A percentile compares a stretch with the other conserved stretches of the same genome.
Evolutionary conservation across 2,113 vertebrate species (phyloP).

Genomic region (Nannospalax galili): DNA sequence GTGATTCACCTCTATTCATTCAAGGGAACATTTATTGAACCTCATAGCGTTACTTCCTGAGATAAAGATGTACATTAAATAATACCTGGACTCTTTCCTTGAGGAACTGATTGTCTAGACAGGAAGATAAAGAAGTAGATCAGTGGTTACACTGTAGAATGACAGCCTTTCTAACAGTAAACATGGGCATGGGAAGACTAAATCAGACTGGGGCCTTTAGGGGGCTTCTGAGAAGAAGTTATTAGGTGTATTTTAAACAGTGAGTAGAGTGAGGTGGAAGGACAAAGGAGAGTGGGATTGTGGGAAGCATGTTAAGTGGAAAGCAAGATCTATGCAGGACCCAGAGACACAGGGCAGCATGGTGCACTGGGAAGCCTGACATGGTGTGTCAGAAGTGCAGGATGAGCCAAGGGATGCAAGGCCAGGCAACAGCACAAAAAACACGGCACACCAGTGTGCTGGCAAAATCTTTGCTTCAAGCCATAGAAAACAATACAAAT

Average conservation of each 20-base stretch:
- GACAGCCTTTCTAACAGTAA: background rate
- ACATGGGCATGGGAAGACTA: background rate
- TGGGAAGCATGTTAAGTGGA: background rate
- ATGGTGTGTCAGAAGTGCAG: background rate
- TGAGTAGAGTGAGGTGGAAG: background rate
- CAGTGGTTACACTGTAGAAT: background rate
- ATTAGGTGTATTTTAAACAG: background rate
- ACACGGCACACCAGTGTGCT: background rate
- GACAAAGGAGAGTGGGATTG: background rate
- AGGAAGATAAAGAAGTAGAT: background rate
- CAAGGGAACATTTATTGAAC: background rate
- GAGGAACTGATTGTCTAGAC: background rate
- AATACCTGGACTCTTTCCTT: background rate
- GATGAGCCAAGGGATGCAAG: background rate
- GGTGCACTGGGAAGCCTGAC: background rate
- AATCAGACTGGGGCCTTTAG: background rate
- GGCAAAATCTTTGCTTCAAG: background rate
- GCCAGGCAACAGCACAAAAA: background rate
- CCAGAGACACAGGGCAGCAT: background rate
- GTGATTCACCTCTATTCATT: background rate
- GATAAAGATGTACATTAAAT: background rate
- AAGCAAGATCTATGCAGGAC: background rate
- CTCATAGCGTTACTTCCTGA: background rate
- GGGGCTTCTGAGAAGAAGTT: background rate
- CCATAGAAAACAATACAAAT: background rate